phyloP scores from a whole-genome alignment of 1,140 invertebrate genomes.

The Hyposmocoma kahamanoa region DNA sequence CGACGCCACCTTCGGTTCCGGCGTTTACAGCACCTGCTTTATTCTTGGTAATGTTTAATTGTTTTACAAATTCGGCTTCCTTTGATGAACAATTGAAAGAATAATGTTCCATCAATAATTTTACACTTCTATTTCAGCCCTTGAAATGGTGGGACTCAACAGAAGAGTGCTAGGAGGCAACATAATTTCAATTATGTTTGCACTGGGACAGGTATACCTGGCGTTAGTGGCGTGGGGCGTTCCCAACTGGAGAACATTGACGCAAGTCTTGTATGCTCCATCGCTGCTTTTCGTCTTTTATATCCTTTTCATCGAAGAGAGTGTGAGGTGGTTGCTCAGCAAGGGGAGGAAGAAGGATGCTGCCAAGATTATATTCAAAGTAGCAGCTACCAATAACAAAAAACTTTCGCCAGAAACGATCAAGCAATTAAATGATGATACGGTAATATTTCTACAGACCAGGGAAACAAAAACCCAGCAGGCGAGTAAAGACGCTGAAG shows the following conservation, averaged over 20 bases:
- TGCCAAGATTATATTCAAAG: conserved; percentile 75
- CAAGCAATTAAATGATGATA: conserved; percentile 38
- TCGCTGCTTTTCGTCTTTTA: conserved; percentile 78
- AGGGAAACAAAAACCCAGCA: background rate
- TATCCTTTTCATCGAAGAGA: conserved; percentile 78
- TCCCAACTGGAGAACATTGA: conserved; percentile 82
- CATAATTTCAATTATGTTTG: conserved; percentile 81
- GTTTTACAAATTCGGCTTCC: conserved; percentile 1
- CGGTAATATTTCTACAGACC: background rate
- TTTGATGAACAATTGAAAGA: background rate
- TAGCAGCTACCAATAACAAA: conserved; percentile 77
- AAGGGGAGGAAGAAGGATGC: conserved; percentile 80
- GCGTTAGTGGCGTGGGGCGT: conserved; percentile 80
- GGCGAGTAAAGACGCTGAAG: background rate
- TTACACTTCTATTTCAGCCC: conserved; percentile 72
- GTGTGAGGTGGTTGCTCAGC: conserved; percentile 72
- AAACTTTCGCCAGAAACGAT: conserved; percentile 46
- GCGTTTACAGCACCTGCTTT: conserved; percentile 62
- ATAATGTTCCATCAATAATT: background rate
- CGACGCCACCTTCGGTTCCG: conserved; percentile 72
- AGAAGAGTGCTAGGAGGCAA: conserved; percentile 82
- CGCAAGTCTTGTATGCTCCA: conserved; percentile 79
- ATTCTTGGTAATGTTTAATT: conserved; percentile 64
- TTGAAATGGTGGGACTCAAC: conserved; percentile 84
- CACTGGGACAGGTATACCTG: conserved; percentile 80